Conservation (phyloP, 1,140 invertebrate species). For the Diploscapter pachys region DNA sequence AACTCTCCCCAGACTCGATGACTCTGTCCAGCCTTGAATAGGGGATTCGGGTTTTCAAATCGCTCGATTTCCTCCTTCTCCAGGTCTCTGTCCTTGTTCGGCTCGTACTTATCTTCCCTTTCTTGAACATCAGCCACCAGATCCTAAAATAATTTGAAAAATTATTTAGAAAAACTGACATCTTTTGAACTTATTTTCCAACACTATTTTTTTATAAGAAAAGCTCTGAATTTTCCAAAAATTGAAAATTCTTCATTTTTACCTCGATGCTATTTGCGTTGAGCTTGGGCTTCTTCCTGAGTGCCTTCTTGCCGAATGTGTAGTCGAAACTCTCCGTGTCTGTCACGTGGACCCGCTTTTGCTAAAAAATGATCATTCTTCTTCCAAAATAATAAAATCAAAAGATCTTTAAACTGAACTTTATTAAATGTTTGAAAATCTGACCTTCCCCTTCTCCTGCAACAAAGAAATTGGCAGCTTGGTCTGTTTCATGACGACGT, state of each 20-base stretch:
- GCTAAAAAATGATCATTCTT: conserved; percentile 55
- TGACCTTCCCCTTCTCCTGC: conserved; percentile 80
- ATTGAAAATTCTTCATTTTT: too few relatives aligned
- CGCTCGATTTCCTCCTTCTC: conserved; percentile 56
- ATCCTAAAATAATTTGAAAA: conserved; percentile 59
- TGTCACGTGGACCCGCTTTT: conserved; percentile 83
- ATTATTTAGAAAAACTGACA: too few relatives aligned
- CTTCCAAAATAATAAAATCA: too few relatives aligned
- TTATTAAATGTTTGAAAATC: conserved; percentile 27
- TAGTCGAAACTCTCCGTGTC: conserved; percentile 90
- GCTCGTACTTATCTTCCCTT: conserved; percentile 71
- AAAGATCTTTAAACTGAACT: too few relatives aligned
- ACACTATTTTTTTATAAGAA: too few relatives aligned
- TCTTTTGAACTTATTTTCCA: too few relatives aligned
- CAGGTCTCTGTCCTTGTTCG: conserved; percentile 76
- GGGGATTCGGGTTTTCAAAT: conserved; percentile 59
- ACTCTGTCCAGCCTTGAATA: conserved; percentile 76
- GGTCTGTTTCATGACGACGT: conserved; percentile 91
- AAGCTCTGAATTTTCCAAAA: too few relatives aligned
- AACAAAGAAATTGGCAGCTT: conserved; percentile 87
- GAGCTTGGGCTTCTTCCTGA: conserved; percentile 83
- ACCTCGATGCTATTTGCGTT: conserved; percentile 65
- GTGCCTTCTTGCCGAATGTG: conserved; percentile 90
- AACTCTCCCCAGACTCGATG: conserved; percentile 98
- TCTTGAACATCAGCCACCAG: conserved; percentile 70